These are phyloP conservation scores for Pseudomugil tenellus DNA, from an alignment of 2,797 vertebrate species.

Conservation along the genomic window DNA sequence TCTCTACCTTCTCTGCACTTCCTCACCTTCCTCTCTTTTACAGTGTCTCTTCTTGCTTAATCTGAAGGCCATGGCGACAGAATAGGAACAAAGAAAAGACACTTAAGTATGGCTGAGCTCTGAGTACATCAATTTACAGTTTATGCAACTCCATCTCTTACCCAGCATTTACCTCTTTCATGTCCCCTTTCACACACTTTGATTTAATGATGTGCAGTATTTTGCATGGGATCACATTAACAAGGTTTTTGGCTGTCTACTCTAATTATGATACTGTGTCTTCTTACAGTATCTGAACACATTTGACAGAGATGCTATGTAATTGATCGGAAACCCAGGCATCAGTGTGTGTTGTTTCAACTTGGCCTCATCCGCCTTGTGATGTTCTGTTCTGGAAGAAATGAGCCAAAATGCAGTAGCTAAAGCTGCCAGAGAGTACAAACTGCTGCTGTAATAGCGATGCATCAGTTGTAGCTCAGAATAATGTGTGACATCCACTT, in stretches of 20 bases:
- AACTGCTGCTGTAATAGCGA: conserved; percentile 42
- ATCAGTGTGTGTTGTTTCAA: conserved; percentile 21
- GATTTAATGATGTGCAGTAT: conserved; percentile 28
- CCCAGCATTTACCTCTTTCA: conserved; percentile 46
- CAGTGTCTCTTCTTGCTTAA: conserved; percentile 21
- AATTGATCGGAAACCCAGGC: conserved; percentile 31
- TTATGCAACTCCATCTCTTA: conserved; percentile 42
- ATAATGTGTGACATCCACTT: conserved; percentile 45
- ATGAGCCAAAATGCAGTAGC: conserved; percentile 33
- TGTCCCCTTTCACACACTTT: conserved; percentile 45
- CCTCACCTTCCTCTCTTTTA: not conserved
- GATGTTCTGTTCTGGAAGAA: conserved; percentile 44
- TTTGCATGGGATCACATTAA: conserved; percentile 34
- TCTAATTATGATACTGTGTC: conserved; percentile 45
- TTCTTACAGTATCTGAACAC: conserved; percentile 46
- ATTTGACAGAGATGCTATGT: conserved; percentile 44
- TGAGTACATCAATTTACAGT: conserved; percentile 53
- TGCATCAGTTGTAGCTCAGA: conserved; percentile 33
- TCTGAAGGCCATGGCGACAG: conserved; percentile 40
- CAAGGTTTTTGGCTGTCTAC: conserved; percentile 17
- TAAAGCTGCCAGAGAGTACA: conserved; percentile 5
- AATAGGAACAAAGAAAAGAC: conserved; percentile 35
- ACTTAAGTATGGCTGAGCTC: conserved; percentile 32
- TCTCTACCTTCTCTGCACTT: not conserved
- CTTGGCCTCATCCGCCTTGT: conserved; percentile 30